Evolutionary conservation across 2,797 vertebrate genomes (phyloP).

Genomic region (Protosalanx chinensis): DNA sequence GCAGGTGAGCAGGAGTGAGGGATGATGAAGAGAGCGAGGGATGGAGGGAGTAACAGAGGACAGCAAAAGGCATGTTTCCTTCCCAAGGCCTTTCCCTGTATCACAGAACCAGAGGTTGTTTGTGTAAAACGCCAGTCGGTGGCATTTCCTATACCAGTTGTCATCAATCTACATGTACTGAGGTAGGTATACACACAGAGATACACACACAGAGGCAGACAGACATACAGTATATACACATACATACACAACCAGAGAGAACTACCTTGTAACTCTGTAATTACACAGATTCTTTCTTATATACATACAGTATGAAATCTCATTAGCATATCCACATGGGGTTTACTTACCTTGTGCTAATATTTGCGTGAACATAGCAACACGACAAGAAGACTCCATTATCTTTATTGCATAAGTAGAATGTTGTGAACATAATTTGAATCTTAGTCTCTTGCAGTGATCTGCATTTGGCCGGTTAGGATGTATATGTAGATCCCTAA

Average conservation of each 20-base stretch:
- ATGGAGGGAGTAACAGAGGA: constrained; percentile 67
- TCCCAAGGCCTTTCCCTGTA: constrained; percentile 57
- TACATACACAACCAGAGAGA: neutral
- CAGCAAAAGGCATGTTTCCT: constrained; percentile 67
- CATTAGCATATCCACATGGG: neutral
- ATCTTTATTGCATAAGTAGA: too few relatives aligned
- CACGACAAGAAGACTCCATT: too few relatives aligned
- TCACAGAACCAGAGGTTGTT: constrained; percentile 66
- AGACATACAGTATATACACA: neutral
- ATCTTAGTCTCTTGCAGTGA: too few relatives aligned
- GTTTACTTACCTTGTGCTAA: too few relatives aligned
- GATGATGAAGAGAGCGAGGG: constrained; percentile 72
- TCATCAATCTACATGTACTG: constrained; percentile 63
- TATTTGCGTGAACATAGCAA: too few relatives aligned
- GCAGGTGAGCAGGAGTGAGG: constrained; percentile 69
- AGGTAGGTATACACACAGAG: neutral
- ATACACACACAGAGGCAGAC: neutral
- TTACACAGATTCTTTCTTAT: neutral
- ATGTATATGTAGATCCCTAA: too few relatives aligned
- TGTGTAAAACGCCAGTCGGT: constrained; percentile 66
- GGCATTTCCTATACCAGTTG: constrained; percentile 57
- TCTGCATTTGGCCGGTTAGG: too few relatives aligned
- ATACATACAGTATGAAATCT: neutral
- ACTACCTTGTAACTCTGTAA: neutral
- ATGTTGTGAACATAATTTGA: too few relatives aligned